Evolutionary conservation across 2,888 invertebrate genomes (phyloP), one percentile per base, ranked within the genome.

Genomic region (Bedellia somnulentella): DNA sequence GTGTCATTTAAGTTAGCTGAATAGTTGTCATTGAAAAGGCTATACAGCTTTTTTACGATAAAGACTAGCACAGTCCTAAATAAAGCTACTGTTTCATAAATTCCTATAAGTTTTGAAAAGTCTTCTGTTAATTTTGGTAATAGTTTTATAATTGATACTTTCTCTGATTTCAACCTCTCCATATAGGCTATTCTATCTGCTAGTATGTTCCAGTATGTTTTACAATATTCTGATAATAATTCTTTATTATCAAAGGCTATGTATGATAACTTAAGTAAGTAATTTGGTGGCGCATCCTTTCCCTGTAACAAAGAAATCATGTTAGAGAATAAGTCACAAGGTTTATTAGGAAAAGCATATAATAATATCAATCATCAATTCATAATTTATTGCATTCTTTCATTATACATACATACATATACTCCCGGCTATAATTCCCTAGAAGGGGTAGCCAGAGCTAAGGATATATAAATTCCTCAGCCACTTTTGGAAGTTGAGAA

Each of bases 131-230:
- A 24, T 37, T 61, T 64, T 31, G 57, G 52, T 31, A 70, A 29
- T 5, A 70, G 31, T 37, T 71, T 68, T 2, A 45, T 34, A 11
- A 66, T 49, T 0, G 47, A 37, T 3, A 41, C 12, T 13, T 49
- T 45, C 15, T 47, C 52, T 1, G 45, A 31, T 42, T 59, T 62
- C 0, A 68, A 38, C 32, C 44, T 59, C 16, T 67, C 70, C 1
- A 71, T 50, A 28, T 55, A 73, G 0, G 42, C 33, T 1, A 73
- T 35, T 18, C 70, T 39, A 26, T 73, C 71, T 0, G 47, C 56
- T 0, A 73, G 15, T 0, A 75, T 56, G 12, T 59, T 60, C 62
- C 68, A 70, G 35, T 73, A 75, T 0, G 67, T 70, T 35, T 68
- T 71, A 16, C 38, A 39, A 32, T 71, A 61, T 24, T 68, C 63